Percentiles rank a stretch among this genome's conserved stretches.
phyloP scores from a whole-genome alignment of 2,797 vertebrate species.

The Sylvia borin region DNA sequence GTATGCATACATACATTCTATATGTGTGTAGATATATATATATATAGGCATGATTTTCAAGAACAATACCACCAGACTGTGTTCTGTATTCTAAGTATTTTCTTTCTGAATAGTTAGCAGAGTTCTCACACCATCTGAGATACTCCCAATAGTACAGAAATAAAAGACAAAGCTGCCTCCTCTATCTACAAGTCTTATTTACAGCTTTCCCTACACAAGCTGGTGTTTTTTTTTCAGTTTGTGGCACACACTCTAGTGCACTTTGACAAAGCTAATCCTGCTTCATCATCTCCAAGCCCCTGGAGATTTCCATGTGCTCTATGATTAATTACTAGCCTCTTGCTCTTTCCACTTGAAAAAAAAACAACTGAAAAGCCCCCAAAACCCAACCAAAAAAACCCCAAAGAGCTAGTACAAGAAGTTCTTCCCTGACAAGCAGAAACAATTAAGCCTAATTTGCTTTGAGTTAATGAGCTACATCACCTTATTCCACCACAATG shows the following conservation, averaged over 20 bases:
- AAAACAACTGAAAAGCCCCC: background rate
- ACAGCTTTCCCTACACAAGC: constrained; percentile 3
- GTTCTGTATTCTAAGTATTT: background rate
- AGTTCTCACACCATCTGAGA: background rate
- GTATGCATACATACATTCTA: background rate
- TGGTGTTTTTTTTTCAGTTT: constrained; percentile 37
- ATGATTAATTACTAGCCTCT: constrained; percentile 65
- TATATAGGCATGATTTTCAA: background rate
- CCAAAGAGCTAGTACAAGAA: background rate
- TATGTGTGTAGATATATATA: background rate
- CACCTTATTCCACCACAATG: background rate
- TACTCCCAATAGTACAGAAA: background rate
- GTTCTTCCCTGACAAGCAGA: background rate
- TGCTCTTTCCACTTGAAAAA: constrained; percentile 17
- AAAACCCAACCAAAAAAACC: background rate
- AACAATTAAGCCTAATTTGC: background rate
- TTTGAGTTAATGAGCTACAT: background rate
- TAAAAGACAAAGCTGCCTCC: constrained; percentile 17
- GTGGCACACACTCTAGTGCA: background rate
- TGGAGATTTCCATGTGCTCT: constrained; percentile 11
- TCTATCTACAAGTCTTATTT: background rate
- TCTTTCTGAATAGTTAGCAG: background rate
- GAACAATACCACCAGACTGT: background rate
- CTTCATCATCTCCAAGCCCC: constrained; percentile 39
- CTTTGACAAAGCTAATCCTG: constrained; percentile 43